Evolutionary conservation across 30 jellyfish, hydroid and myxozoan genomes (phyloP).

Genomic region (Aurelia coerulea): DNA sequence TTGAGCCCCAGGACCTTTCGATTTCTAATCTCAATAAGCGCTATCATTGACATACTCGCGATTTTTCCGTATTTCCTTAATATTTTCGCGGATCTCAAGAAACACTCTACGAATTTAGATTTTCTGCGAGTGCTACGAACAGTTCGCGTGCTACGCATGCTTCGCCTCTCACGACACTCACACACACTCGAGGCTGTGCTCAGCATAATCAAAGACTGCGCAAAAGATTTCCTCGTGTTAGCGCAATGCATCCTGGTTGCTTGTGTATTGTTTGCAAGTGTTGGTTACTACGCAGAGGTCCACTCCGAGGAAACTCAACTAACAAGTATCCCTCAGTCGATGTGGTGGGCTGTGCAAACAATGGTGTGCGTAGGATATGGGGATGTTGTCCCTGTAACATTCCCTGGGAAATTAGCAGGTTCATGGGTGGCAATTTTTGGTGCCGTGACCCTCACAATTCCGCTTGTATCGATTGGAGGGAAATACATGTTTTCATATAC

Average conservation of each 20-base stretch:
- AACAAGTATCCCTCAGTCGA: slow-evolving; percentile 84
- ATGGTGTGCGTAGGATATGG: slow-evolving; percentile 85
- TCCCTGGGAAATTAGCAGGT: slow-evolving; percentile 75
- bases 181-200: slow-evolving; percentile 30
- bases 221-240: slow-evolving; percentile 50
- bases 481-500: slow-evolving; percentile 62
- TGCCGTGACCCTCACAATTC: slow-evolving; percentile 67
- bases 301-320: slow-evolving; percentile 42
- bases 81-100: slow-evolving; percentile 1
- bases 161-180: slow-evolving; percentile 62
- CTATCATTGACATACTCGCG: slow-evolving; percentile 61
- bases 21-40: slow-evolving; percentile 33
- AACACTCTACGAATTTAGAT: slow-evolving; percentile 2
- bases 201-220: slow-evolving; percentile 35
- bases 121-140: slow-evolving; percentile 57
- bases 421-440: slow-evolving; percentile 66
- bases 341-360: slow-evolving; percentile 98
- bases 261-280: slow-evolving; percentile 61
- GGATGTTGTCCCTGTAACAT: slow-evolving; percentile 73
- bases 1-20: slow-evolving; percentile 30
- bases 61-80: slow-evolving; percentile 50
- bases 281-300: slow-evolving; percentile 65
- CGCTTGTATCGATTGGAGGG: slow-evolving; percentile 81
- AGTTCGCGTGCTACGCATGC: slow-evolving; percentile 65
- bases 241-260: slow-evolving; percentile 52